Evolutionary conservation across 2,888 invertebrate genomes (phyloP).

Genomic region (Polydrusus tereticollis): DNA sequence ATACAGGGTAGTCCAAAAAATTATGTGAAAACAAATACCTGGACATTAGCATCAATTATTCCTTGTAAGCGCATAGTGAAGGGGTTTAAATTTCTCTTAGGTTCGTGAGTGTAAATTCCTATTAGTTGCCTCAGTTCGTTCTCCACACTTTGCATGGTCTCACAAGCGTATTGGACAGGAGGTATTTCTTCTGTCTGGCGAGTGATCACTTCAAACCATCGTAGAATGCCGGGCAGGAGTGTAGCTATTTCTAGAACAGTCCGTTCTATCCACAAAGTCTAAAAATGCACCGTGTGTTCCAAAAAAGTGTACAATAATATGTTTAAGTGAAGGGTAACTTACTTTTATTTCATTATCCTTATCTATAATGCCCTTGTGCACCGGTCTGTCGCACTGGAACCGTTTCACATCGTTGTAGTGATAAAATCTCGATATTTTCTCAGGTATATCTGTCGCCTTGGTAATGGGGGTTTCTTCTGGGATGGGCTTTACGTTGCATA

Average conservation of each 20-base stretch:
- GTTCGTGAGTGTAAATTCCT: conserved; percentile 83
- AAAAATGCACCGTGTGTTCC: too few relatives aligned
- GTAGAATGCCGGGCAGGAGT: conserved; percentile 89
- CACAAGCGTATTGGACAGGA: conserved; percentile 90
- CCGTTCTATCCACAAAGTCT: conserved; percentile 94
- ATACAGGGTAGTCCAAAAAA: not conserved
- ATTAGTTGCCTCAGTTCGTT: conserved; percentile 86
- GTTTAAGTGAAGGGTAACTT: conserved; percentile 29
- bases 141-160: conserved; percentile 92
- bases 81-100: conserved; percentile 87
- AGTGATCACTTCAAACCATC: conserved; percentile 92
- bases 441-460: conserved; percentile 77
- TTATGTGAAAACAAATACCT: conserved; percentile 24
- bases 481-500: conserved; percentile 93
- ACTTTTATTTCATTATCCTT: conserved; percentile 96
- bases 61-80: conserved; percentile 92
- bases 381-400: conserved; percentile 91
- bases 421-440: conserved; percentile 90
- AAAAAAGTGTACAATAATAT: too few relatives aligned
- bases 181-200: conserved; percentile 82
- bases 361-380: conserved; percentile 90
- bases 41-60: conserved; percentile 72
- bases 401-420: conserved; percentile 90
- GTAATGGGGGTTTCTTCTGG: conserved; percentile 75
- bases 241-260: conserved; percentile 87